These are phyloP conservation scores for Chrysochloris asiatica DNA, from an alignment of 2,113 vertebrate genomes.

Conservation along the genomic window DNA sequence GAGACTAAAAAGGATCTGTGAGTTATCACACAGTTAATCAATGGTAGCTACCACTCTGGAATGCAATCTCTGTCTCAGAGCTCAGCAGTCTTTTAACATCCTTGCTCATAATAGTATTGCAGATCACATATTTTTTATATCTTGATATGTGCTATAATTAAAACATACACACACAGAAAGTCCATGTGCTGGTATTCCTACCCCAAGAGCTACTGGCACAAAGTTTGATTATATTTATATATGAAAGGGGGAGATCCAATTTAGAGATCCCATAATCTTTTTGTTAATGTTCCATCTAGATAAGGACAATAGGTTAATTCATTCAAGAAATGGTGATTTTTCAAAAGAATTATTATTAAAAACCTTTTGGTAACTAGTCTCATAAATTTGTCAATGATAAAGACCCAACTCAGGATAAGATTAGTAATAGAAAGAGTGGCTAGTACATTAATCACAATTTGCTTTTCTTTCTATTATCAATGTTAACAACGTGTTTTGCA, in stretches of 20 bases:
- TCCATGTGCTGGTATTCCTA: not conserved
- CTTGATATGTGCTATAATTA: not conserved
- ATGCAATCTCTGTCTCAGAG: not conserved
- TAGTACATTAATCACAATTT: constrained; percentile 35
- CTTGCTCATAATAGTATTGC: not conserved
- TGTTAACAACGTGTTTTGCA: constrained; percentile 43
- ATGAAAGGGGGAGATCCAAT: not conserved
- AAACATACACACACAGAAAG: not conserved
- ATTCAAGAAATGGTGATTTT: constrained; percentile 46
- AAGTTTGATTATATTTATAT: constrained; percentile 29
- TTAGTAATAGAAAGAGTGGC: not conserved
- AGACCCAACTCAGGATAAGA: constrained; percentile 35
- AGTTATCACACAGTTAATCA: not conserved
- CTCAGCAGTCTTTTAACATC: not conserved
- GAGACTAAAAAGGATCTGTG: not conserved
- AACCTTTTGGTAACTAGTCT: constrained; percentile 21
- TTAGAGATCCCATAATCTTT: not conserved
- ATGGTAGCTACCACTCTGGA: not conserved
- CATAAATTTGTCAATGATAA: not conserved
- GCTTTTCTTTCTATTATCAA: constrained; percentile 20
- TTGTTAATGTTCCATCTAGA: constrained; percentile 28
- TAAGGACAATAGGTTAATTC: constrained; percentile 28
- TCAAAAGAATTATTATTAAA: constrained; percentile 54
- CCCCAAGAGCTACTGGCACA: not conserved
- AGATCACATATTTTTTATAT: not conserved